Base-by-base conservation (phyloP, 2,888 invertebrate species). In the Megalurothrips usitatus region DNA sequence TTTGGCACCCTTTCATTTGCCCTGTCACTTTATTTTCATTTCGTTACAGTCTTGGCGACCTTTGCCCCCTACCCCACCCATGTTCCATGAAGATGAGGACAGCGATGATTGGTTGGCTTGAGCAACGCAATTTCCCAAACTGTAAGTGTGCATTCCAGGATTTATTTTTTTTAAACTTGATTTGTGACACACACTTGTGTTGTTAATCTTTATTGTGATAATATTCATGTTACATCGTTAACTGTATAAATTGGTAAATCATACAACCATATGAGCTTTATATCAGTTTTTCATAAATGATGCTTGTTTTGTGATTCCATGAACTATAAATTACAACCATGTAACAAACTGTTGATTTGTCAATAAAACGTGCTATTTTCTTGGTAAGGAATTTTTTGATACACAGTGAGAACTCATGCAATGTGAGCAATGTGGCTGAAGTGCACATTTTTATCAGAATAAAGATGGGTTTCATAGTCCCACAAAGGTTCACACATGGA, bases 201-300 rank as follows among this genome's bases (percentile, higher is more conserved):
- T 75, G 23, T 75, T 75, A 75, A 75, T 75, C 68, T 75, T 75
- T 75, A 75, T 75, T 75, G 68, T 75, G 68, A 75, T 75, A 75
- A 75, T 75, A 75, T 23, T 75, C 26, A 26, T 75, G 12, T 75
- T 75, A 75, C 68, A 75, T 26, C 23, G 68, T 75, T 75, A 75
- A 75, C 26, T 75, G 26, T 12, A 23, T 75, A 75, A 23, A 75
- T 26, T 75, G 23, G 68, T 75, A 75, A 26, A 75, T 26, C 68
- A 75, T 75, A 26, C 68, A 75, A 75, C 26, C 58, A 14, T 14
- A 14, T 58, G 58, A 58, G n/a, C 14, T 43, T 43, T 43, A 43
- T 43, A 43, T 43, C 34, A 43, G 34, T 43, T 43, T 43, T 43
- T 43, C n/a, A 43, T 43, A 43, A 43, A 43, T 43, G 34, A 4